Base-by-base conservation (phyloP, 92 coral and sea anemone genomes). In the Metridium senile region DNA sequence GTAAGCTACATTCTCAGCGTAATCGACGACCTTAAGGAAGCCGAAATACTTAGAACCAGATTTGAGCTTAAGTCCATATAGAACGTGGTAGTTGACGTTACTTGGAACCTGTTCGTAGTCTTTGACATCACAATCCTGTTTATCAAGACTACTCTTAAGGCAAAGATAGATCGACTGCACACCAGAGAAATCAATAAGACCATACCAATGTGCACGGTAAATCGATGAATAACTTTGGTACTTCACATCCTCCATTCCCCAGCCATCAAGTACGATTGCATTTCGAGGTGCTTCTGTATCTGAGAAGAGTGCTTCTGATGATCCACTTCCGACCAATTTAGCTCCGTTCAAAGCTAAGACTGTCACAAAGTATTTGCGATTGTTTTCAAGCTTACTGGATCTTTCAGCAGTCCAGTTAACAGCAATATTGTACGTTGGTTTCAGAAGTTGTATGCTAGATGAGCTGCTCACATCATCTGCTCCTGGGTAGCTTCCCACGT, bases 171-270 rank as follows among this genome's bases (percentile, higher is more conserved):
- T 72, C 8, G 68, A 68, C 10, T 78, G 72, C 47, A 92, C 65
- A 21, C 93, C 94, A 33, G 93, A 80, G 16, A 81, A 66, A 66
- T 93, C 98, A 22, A 84, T 74, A 18, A 93, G 26, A 13, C 90
- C 90, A 33, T 68, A 59, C 98, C 98, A 93, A 69, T 86, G 87
- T 28, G 85, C 87, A 19, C 94, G 98, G 70, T 76, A 89, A 6
- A 93, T 74, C 10, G 86, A 68, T 17, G 90, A 58, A 46, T 86
- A 86, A 17, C 83, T 70, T 58, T 93, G 98, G 73, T 81, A 93
- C 11, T 31, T 51, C 10, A 73, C 84, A 64, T 93, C 94, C n/a
- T 66, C 67, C 27, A 78, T 26, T 49, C 83, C 89, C 98, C 98
- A 93, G 4, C 98, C 98, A 66, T 93, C 98, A 6, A 83, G 62